Percentiles rank a stretch among this genome's conserved stretches.
phyloP scores from a whole-genome alignment of 23 tunicate species.

The Botrylloides violaceus region DNA sequence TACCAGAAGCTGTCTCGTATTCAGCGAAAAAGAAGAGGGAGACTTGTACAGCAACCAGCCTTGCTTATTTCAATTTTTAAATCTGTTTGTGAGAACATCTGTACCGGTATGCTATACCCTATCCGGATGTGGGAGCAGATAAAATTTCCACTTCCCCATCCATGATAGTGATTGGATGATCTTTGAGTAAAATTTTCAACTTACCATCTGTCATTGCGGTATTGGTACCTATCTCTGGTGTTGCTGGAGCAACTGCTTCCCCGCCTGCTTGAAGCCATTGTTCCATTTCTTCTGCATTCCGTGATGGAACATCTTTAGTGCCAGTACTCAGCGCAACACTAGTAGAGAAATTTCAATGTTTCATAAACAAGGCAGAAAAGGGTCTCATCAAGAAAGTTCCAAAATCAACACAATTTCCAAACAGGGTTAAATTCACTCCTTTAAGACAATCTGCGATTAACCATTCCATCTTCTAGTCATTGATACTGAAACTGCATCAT shows the following conservation, averaged over 20 bases:
- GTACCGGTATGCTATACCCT: no score
- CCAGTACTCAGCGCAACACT: neutral
- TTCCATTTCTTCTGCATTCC: slow-evolving; percentile 42
- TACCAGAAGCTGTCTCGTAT: no score
- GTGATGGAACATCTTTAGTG: neutral
- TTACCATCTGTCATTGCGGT: neutral
- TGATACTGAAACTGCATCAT: neutral
- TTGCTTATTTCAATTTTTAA: neutral
- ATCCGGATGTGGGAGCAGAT: no score
- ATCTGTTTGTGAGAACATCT: neutral
- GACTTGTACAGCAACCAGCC: no score
- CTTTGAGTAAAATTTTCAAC: neutral
- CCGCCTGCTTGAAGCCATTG: slow-evolving; percentile 58
- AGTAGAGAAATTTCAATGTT: neutral
- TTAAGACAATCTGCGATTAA: neutral
- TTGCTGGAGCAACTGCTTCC: neutral
- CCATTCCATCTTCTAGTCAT: neutral
- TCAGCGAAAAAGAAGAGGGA: no score
- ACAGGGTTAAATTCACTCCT: neutral
- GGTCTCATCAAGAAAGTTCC: slow-evolving; percentile 9
- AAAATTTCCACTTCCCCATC: no score
- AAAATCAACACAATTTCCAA: neutral
- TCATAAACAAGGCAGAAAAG: slow-evolving; percentile 8
- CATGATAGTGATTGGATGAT: no score
- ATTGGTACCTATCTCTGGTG: neutral